Conservation (phyloP, 2,113 vertebrate species). For the Cichladusa arquata region DNA sequence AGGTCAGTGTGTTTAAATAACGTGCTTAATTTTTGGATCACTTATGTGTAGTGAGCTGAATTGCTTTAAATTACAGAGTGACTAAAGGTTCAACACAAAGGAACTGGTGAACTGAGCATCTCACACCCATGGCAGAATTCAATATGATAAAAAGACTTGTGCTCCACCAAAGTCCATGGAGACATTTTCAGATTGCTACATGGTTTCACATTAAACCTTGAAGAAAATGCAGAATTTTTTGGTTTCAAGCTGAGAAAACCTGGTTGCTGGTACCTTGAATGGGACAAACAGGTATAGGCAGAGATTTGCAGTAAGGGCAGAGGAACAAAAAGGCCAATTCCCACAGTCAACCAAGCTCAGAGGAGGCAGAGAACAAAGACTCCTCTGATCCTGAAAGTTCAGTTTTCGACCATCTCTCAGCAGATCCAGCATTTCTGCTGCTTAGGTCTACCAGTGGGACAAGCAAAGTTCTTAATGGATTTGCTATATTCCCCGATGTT, state of each 20-base stretch:
- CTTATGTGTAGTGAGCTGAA: background rate
- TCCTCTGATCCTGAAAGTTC: background rate
- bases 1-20: background rate
- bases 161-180: background rate
- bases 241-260: background rate
- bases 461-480: background rate
- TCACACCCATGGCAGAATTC: background rate
- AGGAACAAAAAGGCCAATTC: background rate
- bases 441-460: background rate
- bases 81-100: background rate
- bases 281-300: accelerated
- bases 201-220: background rate
- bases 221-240: background rate
- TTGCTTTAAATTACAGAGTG: background rate
- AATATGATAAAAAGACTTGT: background rate
- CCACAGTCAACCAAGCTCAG: background rate
- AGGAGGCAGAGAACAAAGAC: background rate
- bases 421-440: background rate
- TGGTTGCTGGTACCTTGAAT: background rate
- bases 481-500: background rate
- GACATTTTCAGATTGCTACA: background rate
- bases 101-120: background rate
- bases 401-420: background rate
- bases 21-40: background rate
- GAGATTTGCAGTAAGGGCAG: background rate